phyloP scores from a whole-genome alignment of 2,888 invertebrate species.

The Furcula furcula region DNA sequence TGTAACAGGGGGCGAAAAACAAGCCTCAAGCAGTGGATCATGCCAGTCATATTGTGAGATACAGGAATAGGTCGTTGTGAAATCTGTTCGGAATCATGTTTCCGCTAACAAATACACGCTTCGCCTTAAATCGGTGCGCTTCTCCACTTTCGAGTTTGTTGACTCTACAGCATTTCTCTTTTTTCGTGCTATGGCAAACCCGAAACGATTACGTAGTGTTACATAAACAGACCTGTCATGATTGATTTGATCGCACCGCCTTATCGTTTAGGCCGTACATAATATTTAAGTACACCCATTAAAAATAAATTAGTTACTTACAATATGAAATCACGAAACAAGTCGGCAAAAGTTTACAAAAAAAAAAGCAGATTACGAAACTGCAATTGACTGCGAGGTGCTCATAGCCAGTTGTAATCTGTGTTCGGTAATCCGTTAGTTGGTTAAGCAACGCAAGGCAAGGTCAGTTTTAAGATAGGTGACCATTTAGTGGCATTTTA shows the following conservation, averaged over 20 bases:
- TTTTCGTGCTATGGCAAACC: conserved; percentile 38
- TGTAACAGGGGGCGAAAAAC: conserved; percentile 10
- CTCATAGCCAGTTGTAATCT: too few species aligned
- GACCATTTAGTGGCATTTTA: too few species aligned
- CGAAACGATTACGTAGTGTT: conserved; percentile 43
- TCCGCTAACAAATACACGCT: conserved; percentile 38
- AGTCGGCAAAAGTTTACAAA: too few species aligned
- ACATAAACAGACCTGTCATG: conserved; percentile 39
- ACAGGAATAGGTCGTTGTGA: conserved; percentile 38
- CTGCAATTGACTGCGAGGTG: too few species aligned
- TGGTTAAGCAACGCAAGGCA: too few species aligned
- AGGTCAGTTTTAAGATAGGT: too few species aligned
- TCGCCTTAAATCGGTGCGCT: conserved; percentile 39
- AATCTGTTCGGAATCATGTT: conserved; percentile 43
- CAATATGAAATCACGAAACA: too few species aligned
- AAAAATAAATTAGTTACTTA: too few species aligned
- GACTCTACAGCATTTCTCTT: conserved; percentile 54
- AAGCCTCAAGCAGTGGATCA: conserved; percentile 22
- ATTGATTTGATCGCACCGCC: conserved; percentile 14
- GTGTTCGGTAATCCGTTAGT: too few species aligned
- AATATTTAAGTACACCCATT: too few species aligned
- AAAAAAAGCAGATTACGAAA: too few species aligned
- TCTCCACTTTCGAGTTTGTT: conserved; percentile 51
- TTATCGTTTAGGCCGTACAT: too few species aligned
- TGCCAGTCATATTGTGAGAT: conserved; percentile 21